Conservation (phyloP, 2,888 invertebrate genomes). For the Eurois occulta region DNA sequence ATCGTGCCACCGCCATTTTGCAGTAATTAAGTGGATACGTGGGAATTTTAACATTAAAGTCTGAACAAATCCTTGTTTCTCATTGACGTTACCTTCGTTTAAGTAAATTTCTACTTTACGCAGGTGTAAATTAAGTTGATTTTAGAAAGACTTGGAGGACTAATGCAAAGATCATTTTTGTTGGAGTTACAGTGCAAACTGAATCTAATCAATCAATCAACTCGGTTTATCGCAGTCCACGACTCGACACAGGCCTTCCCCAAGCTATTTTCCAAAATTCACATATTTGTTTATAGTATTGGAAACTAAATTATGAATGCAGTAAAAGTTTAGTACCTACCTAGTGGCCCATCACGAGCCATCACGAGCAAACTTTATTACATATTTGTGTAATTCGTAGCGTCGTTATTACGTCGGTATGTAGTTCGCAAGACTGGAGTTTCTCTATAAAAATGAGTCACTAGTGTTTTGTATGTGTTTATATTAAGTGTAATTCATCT, state of each 20-base stretch:
- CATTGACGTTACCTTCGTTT: not conserved
- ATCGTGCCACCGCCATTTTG: conserved; percentile 57
- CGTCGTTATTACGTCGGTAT: conserved; percentile 60
- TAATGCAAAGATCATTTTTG: not conserved
- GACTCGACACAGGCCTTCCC: not conserved
- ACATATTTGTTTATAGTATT: not conserved
- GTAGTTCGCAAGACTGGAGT: conserved; percentile 52
- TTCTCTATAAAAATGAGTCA: conserved; percentile 63
- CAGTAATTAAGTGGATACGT: conserved; percentile 66
- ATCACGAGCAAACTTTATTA: conserved; percentile 68
- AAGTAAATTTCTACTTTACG: not conserved
- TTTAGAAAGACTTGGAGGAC: not conserved
- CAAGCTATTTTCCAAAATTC: not conserved
- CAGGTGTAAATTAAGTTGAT: not conserved
- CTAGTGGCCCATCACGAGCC: conserved; percentile 64
- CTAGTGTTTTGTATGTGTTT: conserved; percentile 9
- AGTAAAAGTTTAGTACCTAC: conserved; percentile 43
- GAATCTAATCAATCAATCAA: too few relatives aligned
- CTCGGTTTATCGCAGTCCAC: not conserved
- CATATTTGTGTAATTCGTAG: conserved; percentile 66
- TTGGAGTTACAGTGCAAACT: not conserved
- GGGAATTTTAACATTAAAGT: conserved; percentile 65
- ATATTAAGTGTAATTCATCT: not conserved
- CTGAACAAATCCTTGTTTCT: not conserved
- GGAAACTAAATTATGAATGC: not conserved